Evolutionary conservation across 2,888 invertebrate species (phyloP), one percentile per base, ranked within the genome.

Genomic region (Auanema sp.): DNA sequence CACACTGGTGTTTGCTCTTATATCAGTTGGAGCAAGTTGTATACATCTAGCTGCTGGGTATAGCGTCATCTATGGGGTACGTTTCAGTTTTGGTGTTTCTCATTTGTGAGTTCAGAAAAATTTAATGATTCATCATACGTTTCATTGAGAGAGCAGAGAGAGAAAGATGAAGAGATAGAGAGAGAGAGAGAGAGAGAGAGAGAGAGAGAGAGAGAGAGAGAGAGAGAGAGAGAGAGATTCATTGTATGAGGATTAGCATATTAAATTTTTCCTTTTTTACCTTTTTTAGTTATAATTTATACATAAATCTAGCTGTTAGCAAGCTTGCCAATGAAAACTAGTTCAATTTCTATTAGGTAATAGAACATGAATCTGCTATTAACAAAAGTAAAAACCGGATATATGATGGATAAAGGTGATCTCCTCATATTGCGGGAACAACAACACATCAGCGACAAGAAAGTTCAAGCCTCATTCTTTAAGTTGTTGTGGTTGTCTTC

Each of bases 1-100:
- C 58, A 69, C 78, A 8, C 67, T 83, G 12, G 64, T 83, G 1
- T 77, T 82, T 59, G 78, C 80, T 1, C 58, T 82, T 4, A 74
- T 76, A 1, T 75, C 81, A 6, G 68, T 82, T 11, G 74, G 79
- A 49, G 72, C 80, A 24, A 79, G 78, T 57, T 82, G 82, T 65
- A 66, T 81, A 14, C 71, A 78, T 44, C 68, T 81, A 25, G 79
- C 77, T 8, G 73, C 76, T 12, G 79, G 79, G 6, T 59, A 65
- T 14, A 59, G 64, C 16, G 56, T 75, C 25, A 73, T 69, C 42
- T 72, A 71, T 41, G 68, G 71, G 58, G 76, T 76, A 47, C 59
- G 65, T 52, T 12, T 12, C 14, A 59, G 1, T 50, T 14, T 41
- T 21, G 40, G n/a, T 43, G 11, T 43, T 42, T 10, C 18, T 33